These are phyloP conservation scores for Acholoe squamosa DNA, from an alignment of 2,888 invertebrate genomes.

Conservation along the genomic window DNA sequence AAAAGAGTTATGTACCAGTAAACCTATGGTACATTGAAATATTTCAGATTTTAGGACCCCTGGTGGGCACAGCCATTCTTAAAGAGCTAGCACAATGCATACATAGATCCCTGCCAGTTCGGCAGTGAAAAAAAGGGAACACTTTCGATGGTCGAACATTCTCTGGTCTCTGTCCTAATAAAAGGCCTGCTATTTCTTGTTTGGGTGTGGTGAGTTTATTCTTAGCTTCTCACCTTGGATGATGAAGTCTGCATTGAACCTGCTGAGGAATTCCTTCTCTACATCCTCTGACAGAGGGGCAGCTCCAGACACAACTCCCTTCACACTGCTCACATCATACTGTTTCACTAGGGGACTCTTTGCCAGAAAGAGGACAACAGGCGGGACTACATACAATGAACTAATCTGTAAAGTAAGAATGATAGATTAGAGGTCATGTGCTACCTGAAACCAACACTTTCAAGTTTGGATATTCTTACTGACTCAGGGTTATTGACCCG, in stretches of 20 bases:
- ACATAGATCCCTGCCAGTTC: too few species aligned
- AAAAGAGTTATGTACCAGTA: too few species aligned
- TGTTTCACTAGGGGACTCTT: constrained; percentile 55
- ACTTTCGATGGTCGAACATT: too few species aligned
- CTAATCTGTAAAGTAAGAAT: constrained; percentile 10
- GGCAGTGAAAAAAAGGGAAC: too few species aligned
- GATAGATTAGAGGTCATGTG: too few species aligned
- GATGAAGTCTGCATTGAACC: background rate
- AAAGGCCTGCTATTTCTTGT: background rate
- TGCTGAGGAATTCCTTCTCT: constrained; percentile 6
- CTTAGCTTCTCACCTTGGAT: constrained; percentile 31
- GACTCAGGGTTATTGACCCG: too few species aligned
- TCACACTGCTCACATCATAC: constrained; percentile 60
- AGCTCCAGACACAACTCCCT: constrained; percentile 52
- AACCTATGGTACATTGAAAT: too few species aligned
- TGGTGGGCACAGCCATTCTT: too few species aligned
- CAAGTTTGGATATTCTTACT: too few species aligned
- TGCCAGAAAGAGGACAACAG: constrained; percentile 55
- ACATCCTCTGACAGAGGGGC: constrained; percentile 46
- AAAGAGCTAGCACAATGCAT: too few species aligned
- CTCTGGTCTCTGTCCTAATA: background rate
- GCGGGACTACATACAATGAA: constrained; percentile 43
- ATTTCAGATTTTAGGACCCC: too few species aligned
- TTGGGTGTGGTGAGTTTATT: background rate
- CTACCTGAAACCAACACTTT: too few species aligned